phyloP scores from a whole-genome alignment of 2,113 vertebrate species.

The Paratilapia polleni region DNA sequence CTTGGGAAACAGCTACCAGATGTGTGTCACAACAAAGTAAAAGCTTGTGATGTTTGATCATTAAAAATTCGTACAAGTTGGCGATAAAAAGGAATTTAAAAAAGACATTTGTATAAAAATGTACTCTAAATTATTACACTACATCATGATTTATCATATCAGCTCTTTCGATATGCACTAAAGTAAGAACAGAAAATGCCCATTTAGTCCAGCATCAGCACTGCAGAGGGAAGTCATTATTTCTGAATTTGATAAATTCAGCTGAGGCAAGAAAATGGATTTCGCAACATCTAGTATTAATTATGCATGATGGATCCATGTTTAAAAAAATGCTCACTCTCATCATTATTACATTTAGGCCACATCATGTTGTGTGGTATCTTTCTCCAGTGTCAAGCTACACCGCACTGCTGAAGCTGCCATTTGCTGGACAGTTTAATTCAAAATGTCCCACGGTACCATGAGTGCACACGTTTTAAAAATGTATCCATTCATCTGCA shows the following conservation, averaged over 20 bases:
- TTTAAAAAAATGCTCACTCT: constrained; percentile 19
- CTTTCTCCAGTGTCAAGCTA: constrained; percentile 12
- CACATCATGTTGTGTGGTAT: background rate
- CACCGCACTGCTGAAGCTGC: constrained; percentile 13
- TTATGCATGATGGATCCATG: constrained; percentile 9
- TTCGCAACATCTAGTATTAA: constrained; percentile 1
- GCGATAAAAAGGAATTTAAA: background rate
- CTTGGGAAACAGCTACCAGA: background rate
- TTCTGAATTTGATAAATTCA: constrained; percentile 4
- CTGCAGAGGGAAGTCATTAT: background rate
- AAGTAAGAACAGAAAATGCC: background rate
- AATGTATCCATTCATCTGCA: background rate
- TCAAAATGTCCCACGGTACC: background rate
- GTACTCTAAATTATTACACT: background rate
- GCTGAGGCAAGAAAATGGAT: background rate
- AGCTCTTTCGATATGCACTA: background rate
- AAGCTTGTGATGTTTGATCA: too few relatives aligned
- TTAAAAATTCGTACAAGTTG: background rate
- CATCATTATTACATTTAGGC: constrained; percentile 8
- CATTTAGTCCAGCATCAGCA: background rate
- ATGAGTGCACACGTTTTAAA: background rate
- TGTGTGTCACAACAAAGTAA: too few relatives aligned
- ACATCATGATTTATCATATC: background rate
- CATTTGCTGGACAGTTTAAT: constrained; percentile 13
- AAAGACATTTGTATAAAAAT: background rate